Evolutionary conservation across 2,888 invertebrate species (phyloP), one percentile per base, ranked within the genome.

Genomic region (Catocala sponsa): DNA sequence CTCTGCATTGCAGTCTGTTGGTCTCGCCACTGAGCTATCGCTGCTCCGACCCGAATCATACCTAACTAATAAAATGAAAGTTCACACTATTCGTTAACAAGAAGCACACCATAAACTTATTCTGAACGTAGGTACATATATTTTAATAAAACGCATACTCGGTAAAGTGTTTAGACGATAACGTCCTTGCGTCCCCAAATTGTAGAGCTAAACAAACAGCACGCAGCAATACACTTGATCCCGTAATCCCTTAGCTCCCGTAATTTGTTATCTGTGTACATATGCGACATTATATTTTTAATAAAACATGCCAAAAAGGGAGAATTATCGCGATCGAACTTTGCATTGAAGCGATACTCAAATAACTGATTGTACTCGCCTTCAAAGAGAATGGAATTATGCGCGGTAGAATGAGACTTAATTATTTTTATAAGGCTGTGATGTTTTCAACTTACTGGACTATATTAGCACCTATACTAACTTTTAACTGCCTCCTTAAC

Each of bases 201-300:
- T 90, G 85, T 79, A 89, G 81, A 80, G 83, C 81, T 80, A 72
- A 64, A 77, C 78, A 89, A 90, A 91, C 88, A 91, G 60, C 57
- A 68, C 75, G 59, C 65, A 35, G 50, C 81, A 81, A 87, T 87
- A 85, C 84, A 72, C 68, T 64, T 85, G 87, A 89, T 83, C 89
- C 87, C 46, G 25, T 90, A 89, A 90, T 85, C 86, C 88, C 59
- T 55, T 59, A 63, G 82, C 87, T 86, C 78, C 87, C 76, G 82
- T 73, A 70, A 66, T 78, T 75, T 75, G 76, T 68, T 79, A 76
- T 79, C 81, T 76, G 57, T 38, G 58, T 60, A 74, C 52, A 67
- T 50, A 64, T 56, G 49, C 63, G 60, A 68, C 65, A 71, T 69
- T 64, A 44, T 65, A 58, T 76, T 74, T 76, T 77, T 76, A 77